Evolutionary conservation across 2,797 vertebrate genomes (phyloP), one percentile per base, ranked within the genome.

Genomic region (Acanthurus tractus): DNA sequence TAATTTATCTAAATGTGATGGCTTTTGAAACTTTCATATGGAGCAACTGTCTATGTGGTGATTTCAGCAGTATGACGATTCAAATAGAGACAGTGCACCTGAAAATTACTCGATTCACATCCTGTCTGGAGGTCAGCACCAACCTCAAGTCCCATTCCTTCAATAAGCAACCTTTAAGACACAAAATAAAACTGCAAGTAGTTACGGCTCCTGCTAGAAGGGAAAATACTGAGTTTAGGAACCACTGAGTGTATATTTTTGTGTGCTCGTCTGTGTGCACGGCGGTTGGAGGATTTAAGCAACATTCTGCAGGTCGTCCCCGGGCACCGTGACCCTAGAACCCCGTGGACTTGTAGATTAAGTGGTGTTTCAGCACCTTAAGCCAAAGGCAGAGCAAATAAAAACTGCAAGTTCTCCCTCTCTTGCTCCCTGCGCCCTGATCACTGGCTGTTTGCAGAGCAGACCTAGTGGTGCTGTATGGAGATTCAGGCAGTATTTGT

Each of bases 301-400:
- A 68, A 72, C 45, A 52, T 69, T 75, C 29, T 76, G 81, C 63
- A 71, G 65, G 57, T 76, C 20, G 15, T 81, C 66, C 79, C 78
- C 56, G 72, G 74, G 81, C 67, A 0, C 45, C 5, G 4, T 86
- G 85, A 91, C 92, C 87, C 85, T 78, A 73, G 75, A 70, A 84
- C 68, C 80, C 83, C 57, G 55, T 76, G 76, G 78, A 75, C 82
- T 67, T 64, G 25, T 69, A 89, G 89, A 93, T 93, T 90, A 93
- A 93, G 88, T 91, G 87, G 80, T 88, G 85, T 88, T 92, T 83
- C 76, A 49, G 77, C 88, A 88, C 84, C 85, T 90, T 82, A 85
- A 89, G 82, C 82, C 73, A 81, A 90, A 78, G 65, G 79, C 84
- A 75, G 49, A 80, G 74, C 86, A 92, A 92, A 92, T 88, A 91